Evolutionary conservation across 1,140 invertebrate genomes (phyloP).

Genomic region (Atta cephalotes): DNA sequence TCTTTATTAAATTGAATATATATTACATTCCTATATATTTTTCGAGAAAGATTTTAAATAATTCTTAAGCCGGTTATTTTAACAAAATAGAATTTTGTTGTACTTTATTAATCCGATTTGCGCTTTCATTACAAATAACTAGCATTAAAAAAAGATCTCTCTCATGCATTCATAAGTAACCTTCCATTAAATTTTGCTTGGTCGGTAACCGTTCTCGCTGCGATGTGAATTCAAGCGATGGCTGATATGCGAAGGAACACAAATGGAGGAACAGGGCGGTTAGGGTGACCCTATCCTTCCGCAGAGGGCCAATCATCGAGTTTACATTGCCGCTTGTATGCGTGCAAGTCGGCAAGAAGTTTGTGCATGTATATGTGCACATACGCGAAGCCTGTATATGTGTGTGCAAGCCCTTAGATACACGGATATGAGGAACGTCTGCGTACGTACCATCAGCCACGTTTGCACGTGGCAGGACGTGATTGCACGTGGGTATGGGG

Average conservation of each 20-base stretch:
- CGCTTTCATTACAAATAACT: not conserved
- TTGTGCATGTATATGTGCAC: not conserved
- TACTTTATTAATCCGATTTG: not conserved
- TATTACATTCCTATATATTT: not conserved
- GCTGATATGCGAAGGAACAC: constrained; percentile 46
- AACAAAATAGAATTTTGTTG: not conserved
- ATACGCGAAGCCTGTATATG: not conserved
- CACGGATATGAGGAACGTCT: constrained; percentile 29
- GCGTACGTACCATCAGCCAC: constrained; percentile 38
- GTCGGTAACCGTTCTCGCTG: constrained; percentile 7
- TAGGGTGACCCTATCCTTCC: constrained; percentile 59
- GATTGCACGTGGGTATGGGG: constrained; percentile 64
- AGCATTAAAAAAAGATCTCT: not conserved
- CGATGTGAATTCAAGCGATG: constrained; percentile 24
- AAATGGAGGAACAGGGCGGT: constrained; percentile 33
- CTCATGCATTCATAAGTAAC: not conserved
- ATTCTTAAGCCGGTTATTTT: not conserved
- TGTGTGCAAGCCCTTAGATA: constrained; percentile 26
- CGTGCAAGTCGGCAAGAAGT: constrained; percentile 27
- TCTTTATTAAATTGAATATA: constrained; percentile 20
- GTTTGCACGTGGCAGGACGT: constrained; percentile 71
- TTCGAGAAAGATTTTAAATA: not conserved
- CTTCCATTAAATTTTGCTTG: constrained; percentile 15
- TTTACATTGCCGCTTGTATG: constrained; percentile 64
- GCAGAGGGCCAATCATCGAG: constrained; percentile 69